phyloP scores from a whole-genome alignment of 30 jellyfish, hydroid and myxozoan species.

The Chrysaora quinquecirrha region DNA sequence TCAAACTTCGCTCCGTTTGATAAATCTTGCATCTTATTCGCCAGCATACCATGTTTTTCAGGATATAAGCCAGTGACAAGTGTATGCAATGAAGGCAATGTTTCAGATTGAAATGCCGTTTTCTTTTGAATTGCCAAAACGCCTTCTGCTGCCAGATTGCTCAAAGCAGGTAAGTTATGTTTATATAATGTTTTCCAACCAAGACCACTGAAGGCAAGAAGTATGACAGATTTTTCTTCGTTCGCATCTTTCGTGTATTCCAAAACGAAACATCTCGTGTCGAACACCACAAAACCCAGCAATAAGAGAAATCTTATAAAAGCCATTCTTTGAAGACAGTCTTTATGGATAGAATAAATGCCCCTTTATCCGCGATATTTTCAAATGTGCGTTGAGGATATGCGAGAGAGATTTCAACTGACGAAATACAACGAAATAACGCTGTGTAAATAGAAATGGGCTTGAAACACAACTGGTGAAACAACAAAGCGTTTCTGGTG shows the following conservation, averaged over 20 bases:
- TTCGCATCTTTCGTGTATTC: constrained; percentile 71
- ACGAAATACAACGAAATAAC: neutral
- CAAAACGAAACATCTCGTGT: constrained; percentile 25
- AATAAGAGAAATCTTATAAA: no score
- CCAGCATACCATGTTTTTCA: constrained; percentile 88
- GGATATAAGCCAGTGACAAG: constrained; percentile 92
- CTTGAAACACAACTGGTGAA: constrained; percentile 48
- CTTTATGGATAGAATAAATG: no score
- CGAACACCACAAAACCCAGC: neutral
- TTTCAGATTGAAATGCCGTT: constrained; percentile 88
- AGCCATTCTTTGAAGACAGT: neutral
- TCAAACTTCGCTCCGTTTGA: constrained; percentile 59
- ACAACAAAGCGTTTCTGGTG: constrained; percentile 70
- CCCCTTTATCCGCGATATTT: no score
- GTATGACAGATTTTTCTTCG: constrained; percentile 67
- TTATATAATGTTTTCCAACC: constrained; percentile 60
- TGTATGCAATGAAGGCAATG: constrained; percentile 86
- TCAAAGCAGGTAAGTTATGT: constrained; percentile 60
- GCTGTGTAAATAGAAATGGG: neutral
- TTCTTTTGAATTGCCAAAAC: constrained; percentile 68
- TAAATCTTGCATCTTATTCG: constrained; percentile 80
- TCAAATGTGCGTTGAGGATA: no score
- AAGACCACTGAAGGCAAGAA: constrained; percentile 93
- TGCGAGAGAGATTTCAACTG: no score
- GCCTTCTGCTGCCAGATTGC: constrained; percentile 68